Evolutionary conservation across 1,140 invertebrate genomes (phyloP).

Genomic region (Aphidius ervi): DNA sequence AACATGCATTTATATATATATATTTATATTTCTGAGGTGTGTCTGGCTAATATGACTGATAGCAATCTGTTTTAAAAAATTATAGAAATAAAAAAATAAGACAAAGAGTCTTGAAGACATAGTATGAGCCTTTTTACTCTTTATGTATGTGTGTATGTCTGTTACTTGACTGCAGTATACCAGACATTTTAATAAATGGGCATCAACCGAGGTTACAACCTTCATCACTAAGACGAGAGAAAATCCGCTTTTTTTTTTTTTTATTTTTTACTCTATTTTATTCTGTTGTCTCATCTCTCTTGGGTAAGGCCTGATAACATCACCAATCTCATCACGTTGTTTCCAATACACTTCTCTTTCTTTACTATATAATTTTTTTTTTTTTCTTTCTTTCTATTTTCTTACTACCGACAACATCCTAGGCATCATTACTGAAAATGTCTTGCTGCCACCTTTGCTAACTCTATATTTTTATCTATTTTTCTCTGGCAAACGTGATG

Average conservation of each 20-base stretch:
- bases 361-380: no score
- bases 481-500: no score
- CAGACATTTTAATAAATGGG: conserved; percentile 46
- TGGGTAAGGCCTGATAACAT: conserved; percentile 31
- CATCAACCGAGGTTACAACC: conserved; percentile 43
- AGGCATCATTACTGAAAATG: no score
- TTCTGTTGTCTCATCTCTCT: no score
- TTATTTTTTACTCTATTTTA: no score
- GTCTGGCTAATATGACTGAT: conserved; percentile 41
- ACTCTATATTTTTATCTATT: no score
- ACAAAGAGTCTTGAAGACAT: background rate
- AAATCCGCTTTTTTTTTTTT: conserved; percentile 25
- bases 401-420: no score
- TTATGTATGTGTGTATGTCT: no score
- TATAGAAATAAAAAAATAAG: conserved; percentile 18
- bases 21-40: conserved; percentile 31
- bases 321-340: conserved; percentile 42
- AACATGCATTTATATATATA: conserved; percentile 26
- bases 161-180: conserved; percentile 19
- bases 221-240: conserved; percentile 40
- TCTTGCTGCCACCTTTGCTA: no score
- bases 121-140: background rate
- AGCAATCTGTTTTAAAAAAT: conserved; percentile 32
- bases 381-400: no score
- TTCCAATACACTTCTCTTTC: conserved; percentile 25